Percentiles rank a stretch among this genome's conserved stretches.
Evolutionary conservation across 1,140 invertebrate species (phyloP).

Genomic region (Cotesia glomerata): DNA sequence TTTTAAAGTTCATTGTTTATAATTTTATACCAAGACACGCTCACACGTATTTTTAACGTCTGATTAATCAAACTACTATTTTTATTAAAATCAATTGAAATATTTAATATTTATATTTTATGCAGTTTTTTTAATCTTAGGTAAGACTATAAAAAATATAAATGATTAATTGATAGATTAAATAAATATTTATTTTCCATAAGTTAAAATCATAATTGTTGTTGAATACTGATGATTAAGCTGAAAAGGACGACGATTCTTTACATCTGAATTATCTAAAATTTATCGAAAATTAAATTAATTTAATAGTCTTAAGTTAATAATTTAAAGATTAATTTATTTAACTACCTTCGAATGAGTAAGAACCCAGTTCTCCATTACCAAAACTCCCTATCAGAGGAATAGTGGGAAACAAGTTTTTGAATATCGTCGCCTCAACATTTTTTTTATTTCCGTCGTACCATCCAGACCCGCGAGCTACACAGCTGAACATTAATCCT

Average conservation of each 20-base stretch:
- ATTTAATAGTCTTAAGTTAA: background rate
- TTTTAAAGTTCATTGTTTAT: background rate
- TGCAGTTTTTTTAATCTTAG: slow-evolving; percentile 5
- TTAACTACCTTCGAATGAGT: background rate
- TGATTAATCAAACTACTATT: background rate
- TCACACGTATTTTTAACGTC: too few species aligned
- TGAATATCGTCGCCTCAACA: slow-evolving; percentile 67
- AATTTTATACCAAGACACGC: too few species aligned
- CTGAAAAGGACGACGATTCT: background rate
- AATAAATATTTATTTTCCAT: slow-evolving; percentile 39
- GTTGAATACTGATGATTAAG: slow-evolving; percentile 42
- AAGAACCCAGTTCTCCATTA: slow-evolving; percentile 67
- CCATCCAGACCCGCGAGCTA: slow-evolving; percentile 59
- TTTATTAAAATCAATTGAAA: slow-evolving; percentile 1
- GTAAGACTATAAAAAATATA: too few species aligned
- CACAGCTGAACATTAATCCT: slow-evolving; percentile 70
- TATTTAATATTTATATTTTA: slow-evolving; percentile 13
- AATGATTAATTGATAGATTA: background rate
- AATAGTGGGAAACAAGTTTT: slow-evolving; percentile 66
- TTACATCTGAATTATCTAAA: slow-evolving; percentile 31
- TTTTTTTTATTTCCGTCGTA: slow-evolving; percentile 52
- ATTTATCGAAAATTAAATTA: slow-evolving; percentile 18
- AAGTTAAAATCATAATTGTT: slow-evolving; percentile 55
- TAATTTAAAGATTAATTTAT: too few species aligned
- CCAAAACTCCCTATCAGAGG: slow-evolving; percentile 69